These are phyloP conservation scores for Odocoileus hemionus DNA, from an alignment of 2,113 vertebrate species.

Conservation along the genomic window DNA sequence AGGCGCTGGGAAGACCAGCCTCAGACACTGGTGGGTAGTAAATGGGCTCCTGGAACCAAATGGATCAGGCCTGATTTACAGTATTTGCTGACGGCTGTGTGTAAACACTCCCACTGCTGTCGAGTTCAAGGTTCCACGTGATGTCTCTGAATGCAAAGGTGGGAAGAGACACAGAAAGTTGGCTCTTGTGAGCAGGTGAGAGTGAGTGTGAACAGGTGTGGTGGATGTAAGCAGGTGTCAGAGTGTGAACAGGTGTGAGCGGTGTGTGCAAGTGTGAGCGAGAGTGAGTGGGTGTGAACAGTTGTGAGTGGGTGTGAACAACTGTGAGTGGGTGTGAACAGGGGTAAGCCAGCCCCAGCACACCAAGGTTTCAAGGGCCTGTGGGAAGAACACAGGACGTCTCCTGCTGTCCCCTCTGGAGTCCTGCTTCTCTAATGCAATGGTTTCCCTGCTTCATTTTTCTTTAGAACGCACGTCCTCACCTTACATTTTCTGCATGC, in stretches of 20 bases:
- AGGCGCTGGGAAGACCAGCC: background rate
- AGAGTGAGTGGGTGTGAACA: too few relatives aligned
- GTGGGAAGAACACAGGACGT: too few relatives aligned
- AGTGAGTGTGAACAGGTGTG: background rate
- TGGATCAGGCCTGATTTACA: too few relatives aligned
- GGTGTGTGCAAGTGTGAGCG: too few relatives aligned
- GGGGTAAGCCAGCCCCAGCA: background rate
- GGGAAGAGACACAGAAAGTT: background rate
- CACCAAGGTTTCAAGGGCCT: background rate
- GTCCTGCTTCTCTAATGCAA: background rate
- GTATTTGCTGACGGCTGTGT: accelerated
- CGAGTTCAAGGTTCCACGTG: accelerated
- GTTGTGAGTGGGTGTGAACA: too few relatives aligned
- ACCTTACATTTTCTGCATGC: accelerated
- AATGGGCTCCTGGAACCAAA: background rate
- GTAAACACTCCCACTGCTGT: background rate
- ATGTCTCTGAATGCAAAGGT: accelerated
- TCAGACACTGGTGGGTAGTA: background rate
- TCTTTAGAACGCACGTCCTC: accelerated
- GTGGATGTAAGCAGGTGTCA: background rate
- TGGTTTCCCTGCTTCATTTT: accelerated
- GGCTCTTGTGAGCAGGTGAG: background rate
- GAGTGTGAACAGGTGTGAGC: too few relatives aligned
- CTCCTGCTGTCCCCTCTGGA: background rate
- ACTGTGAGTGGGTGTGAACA: background rate